Evolutionary conservation across 2,113 vertebrate genomes (phyloP).

Genomic region (Gila orcuttii): DNA sequence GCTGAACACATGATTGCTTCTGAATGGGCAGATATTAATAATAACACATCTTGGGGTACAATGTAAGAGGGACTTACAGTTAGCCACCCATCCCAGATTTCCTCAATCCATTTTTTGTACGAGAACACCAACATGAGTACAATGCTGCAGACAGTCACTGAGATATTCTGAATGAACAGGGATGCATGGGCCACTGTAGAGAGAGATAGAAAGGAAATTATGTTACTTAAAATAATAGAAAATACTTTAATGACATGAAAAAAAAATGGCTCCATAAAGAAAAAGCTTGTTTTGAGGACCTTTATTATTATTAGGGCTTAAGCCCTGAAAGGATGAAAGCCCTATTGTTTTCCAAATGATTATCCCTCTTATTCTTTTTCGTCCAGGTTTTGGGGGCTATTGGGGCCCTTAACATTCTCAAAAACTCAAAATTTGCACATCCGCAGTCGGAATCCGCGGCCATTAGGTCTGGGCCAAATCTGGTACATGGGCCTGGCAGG

Average conservation of each 20-base stretch:
- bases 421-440: no score
- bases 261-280: neutral
- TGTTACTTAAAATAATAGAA: neutral
- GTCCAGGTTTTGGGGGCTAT: no score
- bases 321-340: no score
- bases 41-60: neutral
- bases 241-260: no score
- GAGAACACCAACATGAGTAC: conserved; percentile 78
- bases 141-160: conserved; percentile 74
- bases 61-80: conserved; percentile 69
- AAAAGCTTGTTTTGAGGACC: neutral
- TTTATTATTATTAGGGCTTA: neutral
- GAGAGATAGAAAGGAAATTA: conserved; percentile 34
- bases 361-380: no score
- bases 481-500: no score
- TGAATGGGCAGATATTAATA: neutral
- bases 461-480: no score
- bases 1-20: neutral
- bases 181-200: conserved; percentile 74
- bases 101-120: conserved; percentile 75
- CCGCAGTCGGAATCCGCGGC: no score
- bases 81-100: conserved; percentile 74
- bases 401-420: no score
- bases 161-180: conserved; percentile 80
- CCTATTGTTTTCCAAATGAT: no score